Base-by-base conservation (phyloP, 2,888 invertebrate genomes). In the Leptopterna dolabrata region DNA sequence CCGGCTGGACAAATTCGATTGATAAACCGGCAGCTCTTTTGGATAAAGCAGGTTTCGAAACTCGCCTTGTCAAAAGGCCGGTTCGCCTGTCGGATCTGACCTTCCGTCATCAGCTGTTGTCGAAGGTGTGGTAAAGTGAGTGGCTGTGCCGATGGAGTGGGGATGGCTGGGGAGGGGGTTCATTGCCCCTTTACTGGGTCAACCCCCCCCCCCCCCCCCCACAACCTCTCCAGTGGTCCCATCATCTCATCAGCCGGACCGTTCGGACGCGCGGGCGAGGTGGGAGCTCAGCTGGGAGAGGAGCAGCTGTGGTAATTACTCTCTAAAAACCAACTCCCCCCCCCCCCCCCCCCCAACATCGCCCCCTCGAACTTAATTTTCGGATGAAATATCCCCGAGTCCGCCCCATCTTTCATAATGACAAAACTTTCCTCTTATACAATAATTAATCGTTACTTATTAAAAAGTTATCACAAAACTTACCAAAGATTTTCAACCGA, bases 381-480 rank as follows among this genome's bases (percentile, higher is more conserved):
- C 73, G 19, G 19, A 73, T 73, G 73, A 73, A 73, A 36, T 73
- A 73, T 73, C 19, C 73, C 36, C 19, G 2, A 16, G 29, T 73
- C 73, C 6, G 1, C 16, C 73, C 78, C 78, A 78, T 78, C 78
- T 43, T 47, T 78, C 78, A 78, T 78, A 78, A 78, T 78, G 78
- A 78, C 78, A 78, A 78, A 78, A 78, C 41, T 78, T 78, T 78
- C 78, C 78, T 41, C 78, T 47, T 51, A 19, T 55, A 63, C 51
- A 82, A 63, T 63, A 83, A 83, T 83, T 83, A 83, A 83, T 70
- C 71, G 83, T 71, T 83, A 83, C 63, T 83, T 83, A 71, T 41
- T 70, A 83, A 83, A 36, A 83, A 83, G 70, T 83, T 43, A 41
- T 83, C 43, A 24, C 55, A 63, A 82, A 82, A 55, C 51, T 81